Conservation (phyloP, 2,888 invertebrate species). For the Caenorhabditis japonica region DNA sequence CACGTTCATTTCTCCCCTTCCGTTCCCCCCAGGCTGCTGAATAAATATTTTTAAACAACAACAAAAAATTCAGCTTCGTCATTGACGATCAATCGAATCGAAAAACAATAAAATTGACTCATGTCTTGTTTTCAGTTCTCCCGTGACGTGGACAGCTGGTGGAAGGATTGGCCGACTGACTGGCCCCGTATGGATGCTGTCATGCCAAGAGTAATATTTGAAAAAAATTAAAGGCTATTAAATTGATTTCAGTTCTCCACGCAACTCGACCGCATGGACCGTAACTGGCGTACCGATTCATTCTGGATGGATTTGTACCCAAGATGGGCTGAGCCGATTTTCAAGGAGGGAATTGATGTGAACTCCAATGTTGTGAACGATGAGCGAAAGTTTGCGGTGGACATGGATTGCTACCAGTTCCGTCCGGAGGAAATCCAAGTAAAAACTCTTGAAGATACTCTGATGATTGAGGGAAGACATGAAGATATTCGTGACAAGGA, state of each 20-base stretch:
- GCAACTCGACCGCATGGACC: constrained; percentile 74
- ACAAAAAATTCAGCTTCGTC: constrained; percentile 7
- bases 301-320: constrained; percentile 76
- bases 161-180: constrained; percentile 75
- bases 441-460: constrained; percentile 75
- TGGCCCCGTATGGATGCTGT: constrained; percentile 76
- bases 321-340: constrained; percentile 75
- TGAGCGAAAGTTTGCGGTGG: constrained; percentile 71
- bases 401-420: constrained; percentile 76
- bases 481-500: constrained; percentile 74
- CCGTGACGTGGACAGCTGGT: constrained; percentile 73
- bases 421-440: constrained; percentile 76
- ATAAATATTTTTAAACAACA: constrained; percentile 18
- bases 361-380: constrained; percentile 71
- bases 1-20: too few species aligned
- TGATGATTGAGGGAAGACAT: constrained; percentile 75
- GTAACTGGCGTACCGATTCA: constrained; percentile 74
- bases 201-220: constrained; percentile 72
- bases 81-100: constrained; percentile 24
- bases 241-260: constrained; percentile 71
- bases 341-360: constrained; percentile 75
- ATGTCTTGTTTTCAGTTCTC: constrained; percentile 69
- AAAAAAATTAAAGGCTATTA: background rate
- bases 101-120: constrained; percentile 4
- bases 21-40: constrained; percentile 30